Evolutionary conservation across 2,888 invertebrate genomes (phyloP).

Genomic region (Argyra leucocephala): DNA sequence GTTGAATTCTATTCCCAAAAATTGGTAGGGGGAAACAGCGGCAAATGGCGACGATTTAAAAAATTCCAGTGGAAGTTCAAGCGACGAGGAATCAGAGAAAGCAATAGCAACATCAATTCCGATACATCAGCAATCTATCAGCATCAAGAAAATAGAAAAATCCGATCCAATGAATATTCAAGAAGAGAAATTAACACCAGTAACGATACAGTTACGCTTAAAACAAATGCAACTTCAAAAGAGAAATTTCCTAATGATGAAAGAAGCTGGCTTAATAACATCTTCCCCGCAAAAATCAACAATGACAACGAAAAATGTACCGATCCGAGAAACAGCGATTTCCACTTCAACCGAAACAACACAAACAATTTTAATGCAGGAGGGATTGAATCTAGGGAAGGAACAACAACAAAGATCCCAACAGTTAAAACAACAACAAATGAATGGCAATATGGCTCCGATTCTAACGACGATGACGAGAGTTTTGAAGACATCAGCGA

Average conservation of each 20-base stretch:
- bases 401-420: background rate
- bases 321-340: constrained; percentile 9
- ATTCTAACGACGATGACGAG: constrained; percentile 24
- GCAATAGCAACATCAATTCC: constrained; percentile 21
- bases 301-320: constrained; percentile 10
- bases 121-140: constrained; percentile 16
- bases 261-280: constrained; percentile 8
- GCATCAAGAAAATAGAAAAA: constrained; percentile 22
- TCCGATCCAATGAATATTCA: constrained; percentile 17
- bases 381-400: background rate
- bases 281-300: constrained; percentile 9
- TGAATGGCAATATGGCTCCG: constrained; percentile 12
- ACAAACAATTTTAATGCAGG: background rate
- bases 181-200: constrained; percentile 17
- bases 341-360: constrained; percentile 12
- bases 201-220: background rate
- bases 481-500: constrained; percentile 45
- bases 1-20: constrained; percentile 46
- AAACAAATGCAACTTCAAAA: constrained; percentile 11
- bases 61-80: constrained; percentile 44
- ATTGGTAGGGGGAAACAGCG: constrained; percentile 46
- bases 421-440: constrained; percentile 13
- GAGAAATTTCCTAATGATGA: constrained; percentile 9
- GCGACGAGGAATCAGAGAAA: constrained; percentile 32
- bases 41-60: constrained; percentile 45